Base-by-base conservation (phyloP, 2,113 vertebrate genomes). In the Pteruthius melanotis region DNA sequence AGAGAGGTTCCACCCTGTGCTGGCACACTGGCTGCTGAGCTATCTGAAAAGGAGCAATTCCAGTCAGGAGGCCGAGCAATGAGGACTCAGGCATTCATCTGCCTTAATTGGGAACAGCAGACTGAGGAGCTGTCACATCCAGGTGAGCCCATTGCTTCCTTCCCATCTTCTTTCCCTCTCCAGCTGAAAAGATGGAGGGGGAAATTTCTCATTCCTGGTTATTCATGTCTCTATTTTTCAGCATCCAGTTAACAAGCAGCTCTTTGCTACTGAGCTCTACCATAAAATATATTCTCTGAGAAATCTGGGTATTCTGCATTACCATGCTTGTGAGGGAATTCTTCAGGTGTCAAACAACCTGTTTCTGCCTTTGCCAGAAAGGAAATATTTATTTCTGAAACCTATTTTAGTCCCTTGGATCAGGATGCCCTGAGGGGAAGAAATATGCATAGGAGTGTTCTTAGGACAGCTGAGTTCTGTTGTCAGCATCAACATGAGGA, bases 1-100 rank as follows among this genome's bases (percentile, higher is more conserved):
- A 31, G 5, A 18, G 22, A 0, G 0, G 1, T 42, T 74, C 93
- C 47, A 20, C 2, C 1, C 33, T 66, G 30, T 59, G n/a, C 39
- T 54, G 35, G 14, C 15, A 61, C 7, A 5, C 5, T 30, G 35
- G 11, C 16, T 83, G 31, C 31, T 52, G 44, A 68, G 42, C 27
- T 71, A 31, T 53, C 65, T 61, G 31, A 69, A 54, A 71, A 16
- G 11, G 18, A 70, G 5, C 8, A 47, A 10, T 21, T 79, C 33
- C 11, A 60, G 19, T 4, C 27, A 82, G 30, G 15, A 82, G 3
- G 13, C 30, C 65, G 37, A 74, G 60, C 37, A 68, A 14, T 24
- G 11, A 74, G 10, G 14, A 52, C 27, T 44, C 42, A 13, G 14
- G 8, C 45, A 20, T 49, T 52, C 11, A 4, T 19, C 27, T 71